Evolutionary conservation across 2,888 invertebrate genomes (phyloP).

Genomic region (Mellilla xanthometata): DNA sequence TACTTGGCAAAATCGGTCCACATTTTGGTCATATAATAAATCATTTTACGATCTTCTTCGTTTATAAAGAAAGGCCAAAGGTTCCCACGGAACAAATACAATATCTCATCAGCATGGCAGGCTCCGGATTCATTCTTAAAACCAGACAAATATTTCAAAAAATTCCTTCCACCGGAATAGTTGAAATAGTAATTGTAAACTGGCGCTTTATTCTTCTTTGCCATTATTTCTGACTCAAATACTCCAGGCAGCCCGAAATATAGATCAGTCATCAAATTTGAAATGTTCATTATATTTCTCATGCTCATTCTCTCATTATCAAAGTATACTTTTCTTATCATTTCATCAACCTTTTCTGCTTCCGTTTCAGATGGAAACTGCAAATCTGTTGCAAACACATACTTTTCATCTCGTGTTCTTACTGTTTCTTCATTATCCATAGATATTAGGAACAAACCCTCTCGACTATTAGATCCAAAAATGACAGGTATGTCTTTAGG

Average conservation of each 20-base stretch:
- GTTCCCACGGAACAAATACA: conserved; percentile 59
- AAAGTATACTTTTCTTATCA: conserved; percentile 67
- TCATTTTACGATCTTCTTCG: conserved; percentile 48
- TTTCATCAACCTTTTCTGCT: conserved; percentile 44
- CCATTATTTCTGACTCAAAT: conserved; percentile 52
- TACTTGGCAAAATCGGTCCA: conserved; percentile 75
- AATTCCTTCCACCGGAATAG: conserved; percentile 62
- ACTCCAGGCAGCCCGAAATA: conserved; percentile 67
- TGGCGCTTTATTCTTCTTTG: conserved; percentile 38
- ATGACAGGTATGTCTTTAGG: conserved; percentile 52
- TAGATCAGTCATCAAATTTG: conserved; percentile 61
- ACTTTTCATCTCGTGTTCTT: conserved; percentile 48
- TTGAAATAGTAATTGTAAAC: conserved; percentile 66
- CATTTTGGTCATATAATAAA: conserved; percentile 58
- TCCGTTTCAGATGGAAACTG: conserved; percentile 53
- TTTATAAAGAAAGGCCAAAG: conserved; percentile 55
- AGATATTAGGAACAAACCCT: conserved; percentile 52
- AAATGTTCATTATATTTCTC: conserved; percentile 54
- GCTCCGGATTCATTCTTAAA: conserved; percentile 51
- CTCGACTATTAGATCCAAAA: conserved; percentile 60
- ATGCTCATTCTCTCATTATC: conserved; percentile 64
- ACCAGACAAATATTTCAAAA: conserved; percentile 51
- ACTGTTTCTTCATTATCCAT: conserved; percentile 42
- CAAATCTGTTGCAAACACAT: conserved; percentile 67
- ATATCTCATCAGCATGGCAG: conserved; percentile 66